Evolutionary conservation across 1,140 invertebrate genomes (phyloP), one percentile per base, ranked within the genome.

Genomic region (Magallana ariakensis): DNA sequence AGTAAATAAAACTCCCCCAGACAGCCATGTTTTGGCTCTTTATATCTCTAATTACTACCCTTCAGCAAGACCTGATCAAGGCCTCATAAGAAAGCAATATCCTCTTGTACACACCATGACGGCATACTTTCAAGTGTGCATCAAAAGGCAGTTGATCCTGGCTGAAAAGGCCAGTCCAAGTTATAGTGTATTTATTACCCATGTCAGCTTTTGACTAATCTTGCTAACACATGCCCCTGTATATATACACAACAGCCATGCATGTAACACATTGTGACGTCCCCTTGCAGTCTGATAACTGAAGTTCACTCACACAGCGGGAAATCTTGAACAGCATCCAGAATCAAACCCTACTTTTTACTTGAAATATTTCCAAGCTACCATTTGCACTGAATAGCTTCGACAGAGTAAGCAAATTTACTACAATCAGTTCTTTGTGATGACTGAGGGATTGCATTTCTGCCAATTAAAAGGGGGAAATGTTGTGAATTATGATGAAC

Each of bases 351-450:
- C 9, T 26, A 26, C 22, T 26, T 75, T 75, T 75, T 75, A 26
- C 19, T 75, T 75, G 66, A 75, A 75, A 75, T 33, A 13, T 33
- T 75, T 75, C 66, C 66, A 75, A 75, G 22, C 66, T 75, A 26
- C 66, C 66, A 75, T 11, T 46, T 75, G 66, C 66, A 75, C 66
- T 75, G 66, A 75, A 75, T 75, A 26, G 66, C 19, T 75, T 75
- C 66, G 33, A 75, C 66, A 75, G 66, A 75, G 66, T 75, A 75
- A 75, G 66, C 66, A 75, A 75, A 75, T 75, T 75, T 75, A 75
- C 66, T 75, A 75, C 66, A 19, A 75, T 75, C 15, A 26, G 11
- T 22, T 75, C 10, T 22, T 33, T 75, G 22, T 75, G 66, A 26
- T 75, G 66, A 75, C 22, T 11, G 66, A 75, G 22, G 33, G 66